Evolutionary conservation across 2,888 invertebrate genomes (phyloP), one percentile per base, ranked within the genome.

Genomic region (Hydroisotoma schaefferi): DNA sequence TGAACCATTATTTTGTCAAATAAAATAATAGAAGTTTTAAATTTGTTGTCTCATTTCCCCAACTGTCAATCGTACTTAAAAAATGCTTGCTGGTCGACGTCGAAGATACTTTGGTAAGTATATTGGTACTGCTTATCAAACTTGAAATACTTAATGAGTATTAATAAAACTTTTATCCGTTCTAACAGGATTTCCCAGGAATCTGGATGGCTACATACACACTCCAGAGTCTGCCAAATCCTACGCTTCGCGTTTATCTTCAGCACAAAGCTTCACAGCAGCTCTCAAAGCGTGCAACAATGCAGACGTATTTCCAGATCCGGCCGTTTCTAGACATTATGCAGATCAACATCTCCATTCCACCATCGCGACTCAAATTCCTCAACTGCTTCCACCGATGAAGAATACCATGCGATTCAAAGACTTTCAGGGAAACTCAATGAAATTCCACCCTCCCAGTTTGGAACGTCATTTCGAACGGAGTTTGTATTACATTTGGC

Each of bases 191-290:
- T 63, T 59, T 38, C 47, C 44, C 18, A n/a, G 25, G 22, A 37
- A 63, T 33, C 33, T 43, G 2, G n/a, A 18, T 0, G 18, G 51
- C 18, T 51, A 51, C 20, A 20, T 63, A 6, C 56, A 63, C 47
- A 63, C 63, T 6, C 63, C 63, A 3, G 59, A 63, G 25, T 59
- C 56, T 1, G 63, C 63, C 12, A 56, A 52, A 26, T 63, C 63
- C 3, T 63, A 33, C 18, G 52, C 55, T 12, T 48, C 18, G 40
- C 55, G 8, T 2, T 22, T 63, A 3, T 56, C 59, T 27, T 26
- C 48, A 10, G 6, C 43, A 1, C 26, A 3, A 3, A 57, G 54
- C n/a, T 40, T 40, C n/a, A 40, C 5, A 15, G 40, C 46, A 4
- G 23, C 46, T 6, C 5, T 6, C 2, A 46, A 12, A 22, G 4